phyloP scores from a whole-genome alignment of 2,113 vertebrate genomes.

The Chionodraco myersi region DNA sequence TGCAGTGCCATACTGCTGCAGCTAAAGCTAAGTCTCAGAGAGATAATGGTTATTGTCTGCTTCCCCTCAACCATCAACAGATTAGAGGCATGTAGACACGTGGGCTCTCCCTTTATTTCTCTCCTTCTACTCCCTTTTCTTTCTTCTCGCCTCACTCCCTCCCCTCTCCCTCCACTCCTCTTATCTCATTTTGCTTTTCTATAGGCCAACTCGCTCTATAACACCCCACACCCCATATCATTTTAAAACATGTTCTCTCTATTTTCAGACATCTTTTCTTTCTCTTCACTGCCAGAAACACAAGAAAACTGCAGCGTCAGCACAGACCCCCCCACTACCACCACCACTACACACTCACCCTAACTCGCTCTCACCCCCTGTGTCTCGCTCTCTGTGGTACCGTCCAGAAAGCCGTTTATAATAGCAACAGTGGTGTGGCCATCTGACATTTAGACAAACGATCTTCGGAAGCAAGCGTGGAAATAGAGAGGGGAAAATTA shows the following conservation, averaged over 20 bases:
- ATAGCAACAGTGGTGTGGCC: conserved; percentile 61
- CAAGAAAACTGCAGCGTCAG: conserved; percentile 72
- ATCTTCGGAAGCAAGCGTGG: conserved; percentile 32
- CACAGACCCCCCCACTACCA: conserved; percentile 11
- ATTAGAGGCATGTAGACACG: conserved; percentile 75
- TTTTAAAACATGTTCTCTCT: conserved; percentile 67
- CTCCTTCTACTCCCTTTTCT: conserved; percentile 35
- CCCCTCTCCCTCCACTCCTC: conserved; percentile 24
- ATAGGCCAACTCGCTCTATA: conserved; percentile 47
- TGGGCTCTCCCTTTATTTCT: conserved; percentile 57
- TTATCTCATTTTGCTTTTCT: conserved; percentile 48
- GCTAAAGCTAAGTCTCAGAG: conserved; percentile 61
- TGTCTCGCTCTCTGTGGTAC: conserved; percentile 31
- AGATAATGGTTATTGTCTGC: conserved; percentile 79
- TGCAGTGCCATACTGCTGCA: conserved; percentile 59
- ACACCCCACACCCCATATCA: conserved; percentile 39
- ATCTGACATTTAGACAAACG: conserved; percentile 70
- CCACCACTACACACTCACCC: conserved; percentile 13
- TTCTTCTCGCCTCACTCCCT: conserved; percentile 17
- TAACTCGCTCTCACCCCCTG: conserved; percentile 13
- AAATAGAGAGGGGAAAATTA: conserved; percentile 45
- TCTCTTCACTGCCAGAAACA: conserved; percentile 62
- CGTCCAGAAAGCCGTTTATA: conserved; percentile 61
- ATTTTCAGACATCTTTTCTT: conserved; percentile 65
- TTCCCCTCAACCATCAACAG: conserved; percentile 80